Conservation (phyloP, 2,113 vertebrate species). For the Abramis brama region DNA sequence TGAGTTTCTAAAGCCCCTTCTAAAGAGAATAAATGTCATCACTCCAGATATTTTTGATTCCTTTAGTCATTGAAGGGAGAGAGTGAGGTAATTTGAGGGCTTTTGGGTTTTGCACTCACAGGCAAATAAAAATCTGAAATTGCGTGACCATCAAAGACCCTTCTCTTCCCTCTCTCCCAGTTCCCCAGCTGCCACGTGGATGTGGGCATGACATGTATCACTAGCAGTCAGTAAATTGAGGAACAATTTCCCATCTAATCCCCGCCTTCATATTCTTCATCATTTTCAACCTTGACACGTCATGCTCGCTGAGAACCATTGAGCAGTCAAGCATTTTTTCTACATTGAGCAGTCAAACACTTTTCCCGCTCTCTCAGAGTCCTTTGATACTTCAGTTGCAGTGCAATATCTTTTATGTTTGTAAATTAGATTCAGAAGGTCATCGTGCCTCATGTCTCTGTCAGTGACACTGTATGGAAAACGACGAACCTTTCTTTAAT, state of each 20-base stretch:
- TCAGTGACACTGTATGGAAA: conserved; percentile 42
- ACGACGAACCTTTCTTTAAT: conserved; percentile 38
- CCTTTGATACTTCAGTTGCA: conserved; percentile 42
- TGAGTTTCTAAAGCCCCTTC: not conserved
- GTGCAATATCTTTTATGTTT: conserved; percentile 54
- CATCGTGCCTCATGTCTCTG: conserved; percentile 41
- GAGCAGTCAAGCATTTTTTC: conserved; percentile 47
- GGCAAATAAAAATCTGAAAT: conserved; percentile 47
- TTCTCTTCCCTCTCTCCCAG: conserved; percentile 12
- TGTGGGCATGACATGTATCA: conserved; percentile 48
- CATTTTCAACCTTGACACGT: conserved; percentile 54
- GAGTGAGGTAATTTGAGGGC: not conserved
- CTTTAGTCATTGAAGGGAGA: conserved; percentile 15
- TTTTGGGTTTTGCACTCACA: conserved; percentile 17
- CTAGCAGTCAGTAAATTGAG: conserved; percentile 44
- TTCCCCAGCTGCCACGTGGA: conserved; percentile 30
- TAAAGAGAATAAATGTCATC: not conserved
- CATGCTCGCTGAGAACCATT: conserved; percentile 42
- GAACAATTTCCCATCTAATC: conserved; percentile 44
- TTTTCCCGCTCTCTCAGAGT: conserved; percentile 28
- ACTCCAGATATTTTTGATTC: conserved; percentile 11
- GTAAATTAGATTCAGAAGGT: conserved; percentile 59
- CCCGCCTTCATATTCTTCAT: conserved; percentile 37
- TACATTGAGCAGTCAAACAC: not conserved
- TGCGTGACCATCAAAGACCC: conserved; percentile 37